A percentile compares a stretch with the other conserved stretches of the same genome.
These are phyloP conservation scores for Tiaroga cobitis DNA, from an alignment of 2,797 vertebrate genomes.

Conservation along the genomic window DNA sequence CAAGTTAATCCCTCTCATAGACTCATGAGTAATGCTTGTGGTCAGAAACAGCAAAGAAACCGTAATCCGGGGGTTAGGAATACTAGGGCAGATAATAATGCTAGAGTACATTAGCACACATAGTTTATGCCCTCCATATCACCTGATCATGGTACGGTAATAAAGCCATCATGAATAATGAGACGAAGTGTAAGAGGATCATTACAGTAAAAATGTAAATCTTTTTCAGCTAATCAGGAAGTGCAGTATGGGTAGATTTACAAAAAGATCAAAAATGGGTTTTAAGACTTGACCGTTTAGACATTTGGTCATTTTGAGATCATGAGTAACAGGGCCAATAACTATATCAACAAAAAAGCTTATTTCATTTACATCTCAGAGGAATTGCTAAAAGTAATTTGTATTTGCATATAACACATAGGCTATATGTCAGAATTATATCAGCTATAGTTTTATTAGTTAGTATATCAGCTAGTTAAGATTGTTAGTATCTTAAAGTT, in stretches of 20 bases:
- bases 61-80: conserved; percentile 59
- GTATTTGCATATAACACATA: not conserved
- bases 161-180: not conserved
- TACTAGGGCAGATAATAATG: conserved; percentile 57
- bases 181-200: conserved; percentile 10
- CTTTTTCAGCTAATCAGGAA: conserved; percentile 57
- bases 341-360: not conserved
- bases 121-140: conserved; percentile 12
- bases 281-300: not conserved
- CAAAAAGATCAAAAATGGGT: conserved; percentile 40
- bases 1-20: conserved; percentile 61
- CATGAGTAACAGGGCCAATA: not conserved
- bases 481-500: not conserved
- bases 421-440: not conserved
- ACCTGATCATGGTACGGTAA: not conserved
- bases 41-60: conserved; percentile 60
- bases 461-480: not conserved
- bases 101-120: conserved; percentile 22
- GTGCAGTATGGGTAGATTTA: conserved; percentile 57
- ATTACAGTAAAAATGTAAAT: conserved; percentile 56
- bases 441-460: not conserved
- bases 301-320: not conserved
- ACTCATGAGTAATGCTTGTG: conserved; percentile 37
- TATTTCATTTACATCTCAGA: not conserved
- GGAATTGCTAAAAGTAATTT: not conserved